Percentiles rank a stretch among this genome's conserved stretches.
Conservation (phyloP, 1,140 invertebrate species). For the Tetramorium simillimum region DNA sequence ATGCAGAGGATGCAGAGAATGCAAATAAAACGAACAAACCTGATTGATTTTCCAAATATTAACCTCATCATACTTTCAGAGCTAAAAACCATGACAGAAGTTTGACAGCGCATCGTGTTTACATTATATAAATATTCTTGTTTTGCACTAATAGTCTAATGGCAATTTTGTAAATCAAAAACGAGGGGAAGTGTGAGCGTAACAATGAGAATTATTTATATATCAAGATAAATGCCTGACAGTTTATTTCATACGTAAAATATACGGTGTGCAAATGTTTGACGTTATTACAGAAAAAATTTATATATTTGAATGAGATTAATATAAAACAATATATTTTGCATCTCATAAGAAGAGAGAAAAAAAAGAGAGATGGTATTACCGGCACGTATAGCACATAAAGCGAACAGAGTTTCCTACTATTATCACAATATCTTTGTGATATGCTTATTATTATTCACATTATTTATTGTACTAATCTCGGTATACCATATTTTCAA, state of each 20-base stretch:
- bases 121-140: not conserved
- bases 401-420: conserved; percentile 63
- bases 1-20: not conserved
- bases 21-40: not conserved
- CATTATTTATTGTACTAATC: conserved; percentile 63
- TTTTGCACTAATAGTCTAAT: not conserved
- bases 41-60: not conserved
- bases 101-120: not conserved
- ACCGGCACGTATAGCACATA: conserved; percentile 56
- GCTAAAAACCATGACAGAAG: not conserved
- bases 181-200: not conserved
- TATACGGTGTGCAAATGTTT: not conserved
- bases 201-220: not conserved
- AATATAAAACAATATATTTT: not conserved
- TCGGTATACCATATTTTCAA: conserved; percentile 67
- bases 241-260: not conserved
- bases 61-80: not conserved
- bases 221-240: not conserved
- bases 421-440: conserved; percentile 66
- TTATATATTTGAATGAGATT: not conserved
- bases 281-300: not conserved
- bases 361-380: conserved; percentile 52
- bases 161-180: conserved; percentile 1
- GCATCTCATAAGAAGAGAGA: not conserved
- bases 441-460: conserved; percentile 67